Base-by-base conservation (phyloP, 1,140 invertebrate genomes). In the Halesus radiatus region DNA sequence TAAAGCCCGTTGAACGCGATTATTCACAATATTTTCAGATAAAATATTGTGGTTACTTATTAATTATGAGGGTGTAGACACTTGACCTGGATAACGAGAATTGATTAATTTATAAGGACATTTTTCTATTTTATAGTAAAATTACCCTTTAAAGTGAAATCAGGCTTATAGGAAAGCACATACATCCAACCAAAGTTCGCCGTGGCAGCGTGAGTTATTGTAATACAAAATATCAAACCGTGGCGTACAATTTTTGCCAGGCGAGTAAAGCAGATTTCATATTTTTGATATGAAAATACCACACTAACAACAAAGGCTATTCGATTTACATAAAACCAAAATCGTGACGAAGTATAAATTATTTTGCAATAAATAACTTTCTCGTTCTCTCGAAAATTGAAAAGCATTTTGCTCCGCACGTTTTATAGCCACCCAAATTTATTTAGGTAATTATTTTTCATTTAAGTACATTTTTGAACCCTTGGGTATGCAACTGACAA, bases 251-350 rank as follows among this genome's bases (percentile, higher is more conserved):
- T 70, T 76, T 76, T 80, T 73, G 78, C 81, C 54, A 54, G 52
- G 60, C 73, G 64, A 73, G 72, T 50, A 76, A 56, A 70, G 77
- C 64, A 62, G 80, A 81, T 81, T 81, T 81, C 50, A 82, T 82
- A 79, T 79, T 80, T 82, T 79, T 26, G 81, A 82, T 82, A 82
- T 73, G 81, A 82, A 82, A 82, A 82, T 79, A 82, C 74, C 77
- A 62, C 18, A 76, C 72, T 76, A 76, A 82, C 81, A 82, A 79
- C 74, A 79, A 79, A 82, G 81, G 78, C 78, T 56, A 73, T 82
- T 82, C 64, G 73, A 80, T 82, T 82, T 76, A 79, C 77, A 82
- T 79, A 82, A 79, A 82, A 79, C 78, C 75, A 60, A 68, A 79
- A 76, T 82, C 81, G 81, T 82, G 81, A 82, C 81, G 78, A 80